Percentiles rank a stretch among this genome's conserved stretches.
These are phyloP conservation scores for Esox masquinongy DNA, from an alignment of 2,797 vertebrate genomes.

Conservation along the genomic window DNA sequence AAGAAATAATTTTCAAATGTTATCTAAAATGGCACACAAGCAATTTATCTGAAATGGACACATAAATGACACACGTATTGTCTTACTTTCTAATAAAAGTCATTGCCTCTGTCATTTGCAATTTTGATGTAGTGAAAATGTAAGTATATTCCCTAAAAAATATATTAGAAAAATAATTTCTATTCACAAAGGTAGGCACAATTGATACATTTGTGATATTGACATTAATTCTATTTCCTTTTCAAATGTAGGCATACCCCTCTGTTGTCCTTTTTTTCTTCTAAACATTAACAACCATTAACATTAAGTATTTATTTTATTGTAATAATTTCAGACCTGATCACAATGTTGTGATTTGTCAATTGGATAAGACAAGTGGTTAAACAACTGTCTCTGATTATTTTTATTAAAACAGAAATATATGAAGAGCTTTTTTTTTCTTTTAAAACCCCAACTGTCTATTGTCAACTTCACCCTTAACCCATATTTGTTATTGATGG, in stretches of 20 bases:
- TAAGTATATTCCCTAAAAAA: conserved; percentile 27
- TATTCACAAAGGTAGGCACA: conserved; percentile 50
- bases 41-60: conserved; percentile 47
- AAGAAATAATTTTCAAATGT: conserved; percentile 25
- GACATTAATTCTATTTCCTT: conserved; percentile 34
- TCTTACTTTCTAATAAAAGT: conserved; percentile 40
- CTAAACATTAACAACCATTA: conserved; percentile 25
- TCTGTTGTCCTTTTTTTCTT: conserved; percentile 17
- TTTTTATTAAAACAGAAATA: conserved; percentile 6
- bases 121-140: conserved; percentile 28
- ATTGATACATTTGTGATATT: conserved; percentile 42
- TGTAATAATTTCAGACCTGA: conserved; percentile 1
- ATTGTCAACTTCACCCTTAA: conserved; percentile 49
- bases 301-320: conserved; percentile 25
- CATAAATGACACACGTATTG: conserved; percentile 32
- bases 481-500: conserved; percentile 41
- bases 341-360: not conserved
- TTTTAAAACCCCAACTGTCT: conserved; percentile 43
- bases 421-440: conserved; percentile 39
- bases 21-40: conserved; percentile 20
- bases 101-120: conserved; percentile 32
- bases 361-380: not conserved
- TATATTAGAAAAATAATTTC: conserved; percentile 40
- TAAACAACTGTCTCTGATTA: conserved; percentile 2
- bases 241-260: conserved; percentile 41